Evolutionary conservation across 2,888 invertebrate species (phyloP).

Genomic region (Plebejus anna): DNA sequence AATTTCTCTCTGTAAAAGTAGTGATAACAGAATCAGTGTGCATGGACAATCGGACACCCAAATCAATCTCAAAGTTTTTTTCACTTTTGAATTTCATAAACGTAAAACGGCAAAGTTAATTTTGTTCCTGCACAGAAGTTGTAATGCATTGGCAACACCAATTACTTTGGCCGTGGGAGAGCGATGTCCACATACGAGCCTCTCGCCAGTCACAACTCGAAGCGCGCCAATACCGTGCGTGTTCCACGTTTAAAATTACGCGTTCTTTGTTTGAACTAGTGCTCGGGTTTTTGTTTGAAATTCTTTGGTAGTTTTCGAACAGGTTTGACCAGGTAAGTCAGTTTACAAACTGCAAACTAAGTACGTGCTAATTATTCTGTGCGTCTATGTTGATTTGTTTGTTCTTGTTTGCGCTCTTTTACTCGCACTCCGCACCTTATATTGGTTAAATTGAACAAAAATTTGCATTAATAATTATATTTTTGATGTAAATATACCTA

Average conservation of each 20-base stretch:
- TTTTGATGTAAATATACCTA: not conserved
- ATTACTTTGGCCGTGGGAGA: slow-evolving; percentile 22
- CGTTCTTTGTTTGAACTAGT: slow-evolving; percentile 29
- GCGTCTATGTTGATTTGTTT: not conserved
- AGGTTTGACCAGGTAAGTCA: slow-evolving; percentile 27
- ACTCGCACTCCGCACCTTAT: not conserved
- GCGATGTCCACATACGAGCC: slow-evolving; percentile 18
- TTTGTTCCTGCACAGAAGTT: not conserved
- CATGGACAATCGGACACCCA: too few relatives aligned
- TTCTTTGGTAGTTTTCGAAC: slow-evolving; percentile 19
- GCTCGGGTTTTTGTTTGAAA: slow-evolving; percentile 27
- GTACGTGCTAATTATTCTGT: not conserved
- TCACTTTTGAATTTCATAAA: not conserved
- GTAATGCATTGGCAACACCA: slow-evolving; percentile 13
- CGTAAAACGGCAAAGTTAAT: not conserved
- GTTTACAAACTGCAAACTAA: slow-evolving; percentile 4
- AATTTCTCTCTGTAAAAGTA: too few relatives aligned
- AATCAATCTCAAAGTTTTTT: too few relatives aligned
- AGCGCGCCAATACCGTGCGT: slow-evolving; percentile 31
- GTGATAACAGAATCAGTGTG: too few relatives aligned
- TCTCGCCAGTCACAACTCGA: slow-evolving; percentile 34
- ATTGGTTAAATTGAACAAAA: not conserved
- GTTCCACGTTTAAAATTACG: slow-evolving; percentile 25
- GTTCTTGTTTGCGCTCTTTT: not conserved
- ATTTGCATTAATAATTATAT: not conserved